phyloP scores from a whole-genome alignment of 2,797 vertebrate genomes.

The Syngnathus acus region DNA sequence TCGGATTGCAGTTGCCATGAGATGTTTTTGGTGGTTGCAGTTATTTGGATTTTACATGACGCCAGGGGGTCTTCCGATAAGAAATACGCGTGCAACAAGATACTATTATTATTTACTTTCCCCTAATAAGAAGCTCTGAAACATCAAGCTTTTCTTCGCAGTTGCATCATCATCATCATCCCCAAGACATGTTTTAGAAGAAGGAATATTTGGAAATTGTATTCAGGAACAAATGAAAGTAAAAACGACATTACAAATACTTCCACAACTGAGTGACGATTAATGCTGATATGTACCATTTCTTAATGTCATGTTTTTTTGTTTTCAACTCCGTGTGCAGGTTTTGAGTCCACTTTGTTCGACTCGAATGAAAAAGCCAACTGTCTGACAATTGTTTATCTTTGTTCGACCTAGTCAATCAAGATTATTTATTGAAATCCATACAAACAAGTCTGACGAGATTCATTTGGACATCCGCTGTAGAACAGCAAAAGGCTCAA shows the following conservation, averaged over 20 bases:
- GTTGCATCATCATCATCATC: too few species aligned
- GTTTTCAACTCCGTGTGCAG: too few species aligned
- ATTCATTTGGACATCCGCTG: neutral
- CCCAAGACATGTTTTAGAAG: too few species aligned
- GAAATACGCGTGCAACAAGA: neutral
- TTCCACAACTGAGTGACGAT: too few species aligned
- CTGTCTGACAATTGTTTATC: too few species aligned
- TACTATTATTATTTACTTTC: neutral
- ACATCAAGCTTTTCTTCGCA: too few species aligned
- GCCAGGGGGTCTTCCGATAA: neutral
- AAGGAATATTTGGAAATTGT: too few species aligned
- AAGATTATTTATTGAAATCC: neutral
- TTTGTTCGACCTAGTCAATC: neutral
- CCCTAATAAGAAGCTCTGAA: neutral
- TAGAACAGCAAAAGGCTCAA: neutral
- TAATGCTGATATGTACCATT: too few species aligned
- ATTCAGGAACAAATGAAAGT: too few species aligned
- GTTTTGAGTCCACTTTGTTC: too few species aligned
- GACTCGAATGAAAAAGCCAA: too few species aligned
- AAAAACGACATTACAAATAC: too few species aligned
- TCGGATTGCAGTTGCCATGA: slow-evolving; percentile 8
- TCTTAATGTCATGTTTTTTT: neutral
- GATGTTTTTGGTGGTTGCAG: neutral
- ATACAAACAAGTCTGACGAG: neutral
- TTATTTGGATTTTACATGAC: neutral